Percentiles rank a stretch among this genome's conserved stretches.
phyloP scores from a whole-genome alignment of 2,888 invertebrate species.

The Ophion slaviceki region DNA sequence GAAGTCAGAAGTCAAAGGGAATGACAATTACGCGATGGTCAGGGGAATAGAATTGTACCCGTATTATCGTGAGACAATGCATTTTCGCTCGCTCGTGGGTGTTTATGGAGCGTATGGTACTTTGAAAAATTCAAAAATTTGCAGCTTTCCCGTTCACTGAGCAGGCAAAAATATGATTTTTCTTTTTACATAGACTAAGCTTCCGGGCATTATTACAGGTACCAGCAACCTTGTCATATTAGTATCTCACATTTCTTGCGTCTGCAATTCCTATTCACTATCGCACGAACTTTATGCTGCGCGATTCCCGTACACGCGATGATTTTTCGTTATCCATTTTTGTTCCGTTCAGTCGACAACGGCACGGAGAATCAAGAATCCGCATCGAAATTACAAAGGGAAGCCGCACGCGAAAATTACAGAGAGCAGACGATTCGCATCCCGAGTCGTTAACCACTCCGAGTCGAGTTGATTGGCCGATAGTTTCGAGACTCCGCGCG shows the following conservation, averaged over 20 bases:
- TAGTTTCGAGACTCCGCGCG: constrained; percentile 55
- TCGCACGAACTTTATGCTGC: constrained; percentile 3
- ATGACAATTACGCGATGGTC: no score
- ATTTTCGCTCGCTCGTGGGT: no score
- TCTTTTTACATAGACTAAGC: no score
- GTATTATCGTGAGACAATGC: no score
- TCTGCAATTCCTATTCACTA: constrained; percentile 29
- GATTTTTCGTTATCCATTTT: constrained; percentile 24
- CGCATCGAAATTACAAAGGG: constrained; percentile 63
- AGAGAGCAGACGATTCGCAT: constrained; percentile 44
- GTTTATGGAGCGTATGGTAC: no score
- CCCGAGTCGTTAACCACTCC: constrained; percentile 66
- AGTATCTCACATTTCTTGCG: background rate
- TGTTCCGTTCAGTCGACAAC: constrained; percentile 32
- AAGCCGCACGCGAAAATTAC: constrained; percentile 58
- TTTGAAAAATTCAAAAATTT: no score
- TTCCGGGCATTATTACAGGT: background rate
- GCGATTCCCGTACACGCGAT: background rate
- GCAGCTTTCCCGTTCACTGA: no score
- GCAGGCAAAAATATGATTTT: no score
- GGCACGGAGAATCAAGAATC: constrained; percentile 42
- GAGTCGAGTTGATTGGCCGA: constrained; percentile 70
- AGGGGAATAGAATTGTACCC: no score
- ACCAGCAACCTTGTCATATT: background rate
- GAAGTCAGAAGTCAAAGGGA: no score